Percentiles rank a stretch among this genome's conserved stretches.
These are phyloP conservation scores for Drosophila elegans DNA, from an alignment of 1,140 invertebrate species.

Conservation along the genomic window DNA sequence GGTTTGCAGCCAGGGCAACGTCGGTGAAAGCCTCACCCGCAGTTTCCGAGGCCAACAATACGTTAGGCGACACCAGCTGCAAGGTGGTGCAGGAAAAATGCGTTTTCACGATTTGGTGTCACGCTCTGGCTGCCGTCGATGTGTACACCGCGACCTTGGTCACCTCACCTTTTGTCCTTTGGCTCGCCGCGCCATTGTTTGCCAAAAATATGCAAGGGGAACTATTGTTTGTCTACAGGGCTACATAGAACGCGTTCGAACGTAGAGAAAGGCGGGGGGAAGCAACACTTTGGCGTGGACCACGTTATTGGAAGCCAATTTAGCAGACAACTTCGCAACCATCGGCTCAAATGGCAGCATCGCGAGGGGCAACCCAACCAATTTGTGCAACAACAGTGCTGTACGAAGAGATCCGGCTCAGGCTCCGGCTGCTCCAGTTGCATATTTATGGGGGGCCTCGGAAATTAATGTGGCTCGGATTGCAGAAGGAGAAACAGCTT, in stretches of 20 bases:
- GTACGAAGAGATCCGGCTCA: constrained; percentile 14
- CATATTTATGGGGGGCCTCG: constrained; percentile 67
- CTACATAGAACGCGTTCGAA: constrained; percentile 10
- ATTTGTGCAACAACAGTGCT: constrained; percentile 66
- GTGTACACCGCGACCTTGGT: constrained; percentile 32
- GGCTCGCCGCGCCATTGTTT: constrained; percentile 25
- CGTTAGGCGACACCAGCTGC: constrained; percentile 8
- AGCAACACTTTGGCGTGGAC: constrained; percentile 7
- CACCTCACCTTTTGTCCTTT: constrained; percentile 26
- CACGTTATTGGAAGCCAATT: constrained; percentile 66
- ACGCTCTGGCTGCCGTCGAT: constrained; percentile 18
- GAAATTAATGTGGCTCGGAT: constrained; percentile 64
- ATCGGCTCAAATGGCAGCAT: constrained; percentile 20
- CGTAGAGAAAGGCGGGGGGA: neutral
- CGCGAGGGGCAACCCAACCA: constrained; percentile 33
- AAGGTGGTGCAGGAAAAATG: constrained; percentile 24
- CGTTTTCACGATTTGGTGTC: constrained; percentile 25
- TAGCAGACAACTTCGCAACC: constrained; percentile 45
- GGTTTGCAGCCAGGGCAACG: neutral
- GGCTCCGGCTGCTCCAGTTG: constrained; percentile 45
- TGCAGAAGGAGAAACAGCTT: constrained; percentile 14
- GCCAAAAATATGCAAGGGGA: constrained; percentile 27
- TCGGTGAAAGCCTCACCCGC: neutral
- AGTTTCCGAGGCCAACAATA: constrained; percentile 5
- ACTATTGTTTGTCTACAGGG: constrained; percentile 42